A percentile compares a stretch with the other conserved stretches of the same genome.
phyloP scores from a whole-genome alignment of 2,888 invertebrate genomes.

The Caenorhabditis macrosperma region DNA sequence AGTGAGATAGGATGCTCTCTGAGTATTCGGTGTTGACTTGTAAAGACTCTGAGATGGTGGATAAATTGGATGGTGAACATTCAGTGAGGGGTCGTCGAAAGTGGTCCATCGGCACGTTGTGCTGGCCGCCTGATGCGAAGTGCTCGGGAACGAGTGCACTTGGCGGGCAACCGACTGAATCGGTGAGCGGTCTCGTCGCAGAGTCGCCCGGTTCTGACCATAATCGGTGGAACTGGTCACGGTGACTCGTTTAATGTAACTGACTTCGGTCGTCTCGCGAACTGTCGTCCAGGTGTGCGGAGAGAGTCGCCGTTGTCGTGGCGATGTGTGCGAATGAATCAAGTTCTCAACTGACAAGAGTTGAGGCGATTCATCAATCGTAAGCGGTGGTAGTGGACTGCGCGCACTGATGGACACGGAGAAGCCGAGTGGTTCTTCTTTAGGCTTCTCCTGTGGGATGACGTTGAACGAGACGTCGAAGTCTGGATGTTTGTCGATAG shows the following conservation, averaged over 20 bases:
- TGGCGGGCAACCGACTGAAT: conserved; percentile 28
- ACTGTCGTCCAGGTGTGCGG: conserved; percentile 76
- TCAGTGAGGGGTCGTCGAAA: conserved; percentile 54
- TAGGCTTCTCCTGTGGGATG: conserved; percentile 26
- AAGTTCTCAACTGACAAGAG: conserved; percentile 58
- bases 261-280: conserved; percentile 74
- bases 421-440: conserved; percentile 58
- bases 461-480: conserved; percentile 59
- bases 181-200: conserved; percentile 30
- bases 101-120: conserved; percentile 56
- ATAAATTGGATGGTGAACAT: conserved; percentile 67
- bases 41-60: conserved; percentile 64
- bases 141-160: conserved; percentile 41
- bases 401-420: conserved; percentile 67
- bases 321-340: conserved; percentile 36
- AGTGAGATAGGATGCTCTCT: conserved; percentile 44
- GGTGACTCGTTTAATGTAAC: conserved; percentile 72
- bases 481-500: conserved; percentile 34
- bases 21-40: conserved; percentile 40
- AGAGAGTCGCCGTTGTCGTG: conserved; percentile 63
- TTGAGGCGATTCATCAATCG: conserved; percentile 57
- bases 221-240: conserved; percentile 46
- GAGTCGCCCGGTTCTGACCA: conserved; percentile 12
- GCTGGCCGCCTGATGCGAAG: conserved; percentile 17
- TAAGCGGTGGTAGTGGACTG: conserved; percentile 57